Base-by-base conservation (phyloP, 2,797 vertebrate species). In the Phaenicophaeus curvirostris region DNA sequence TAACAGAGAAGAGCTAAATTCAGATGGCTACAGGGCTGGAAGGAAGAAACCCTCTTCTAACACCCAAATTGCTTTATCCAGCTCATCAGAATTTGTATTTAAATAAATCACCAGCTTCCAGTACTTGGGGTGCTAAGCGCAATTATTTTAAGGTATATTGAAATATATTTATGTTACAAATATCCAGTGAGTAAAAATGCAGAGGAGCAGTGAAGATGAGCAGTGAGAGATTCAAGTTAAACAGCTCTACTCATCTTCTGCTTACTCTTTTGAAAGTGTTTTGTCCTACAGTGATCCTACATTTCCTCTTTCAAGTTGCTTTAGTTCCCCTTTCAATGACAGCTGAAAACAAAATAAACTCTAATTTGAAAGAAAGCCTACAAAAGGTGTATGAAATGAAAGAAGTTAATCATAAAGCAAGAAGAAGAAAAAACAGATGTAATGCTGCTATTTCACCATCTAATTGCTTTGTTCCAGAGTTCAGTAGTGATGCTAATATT, bases 1-100 rank as follows among this genome's bases (percentile, higher is more conserved):
- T 1, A 13, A n/a, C 12, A 1, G 3, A 42, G 28, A 27, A 23
- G 31, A 13, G 71, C 71, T 23, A 11, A 9, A 9, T 6, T 16
- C 68, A 5, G 13, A 5, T 0, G 0, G 58, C 25, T 28, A 27
- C 8, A 1, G 59, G 23, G 46, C n/a, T 17, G 28, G 5, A 17
- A 61, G 41, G 35, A 75, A 44, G 94, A 50, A 55, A 41, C 51
- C 57, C 74, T 20, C 28, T 16, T 41, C 21, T 55, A 41, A 57
- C 4, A 2, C 25, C 42, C 21, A 53, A 6, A 51, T 3, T 35
- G 31, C 33, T 73, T 63, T 23, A 23, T 6, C 58, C 89, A 31
- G 44, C 79, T 73, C n/a, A 2, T 71, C 9, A 58, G 58, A n/a
- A 31, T 17, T 9, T 8, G 33, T 5, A 2, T 62, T 72, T 20